Evolutionary conservation across 1,140 invertebrate species (phyloP), one percentile per base, ranked within the genome.

Genomic region (Ceratina australensis): DNA sequence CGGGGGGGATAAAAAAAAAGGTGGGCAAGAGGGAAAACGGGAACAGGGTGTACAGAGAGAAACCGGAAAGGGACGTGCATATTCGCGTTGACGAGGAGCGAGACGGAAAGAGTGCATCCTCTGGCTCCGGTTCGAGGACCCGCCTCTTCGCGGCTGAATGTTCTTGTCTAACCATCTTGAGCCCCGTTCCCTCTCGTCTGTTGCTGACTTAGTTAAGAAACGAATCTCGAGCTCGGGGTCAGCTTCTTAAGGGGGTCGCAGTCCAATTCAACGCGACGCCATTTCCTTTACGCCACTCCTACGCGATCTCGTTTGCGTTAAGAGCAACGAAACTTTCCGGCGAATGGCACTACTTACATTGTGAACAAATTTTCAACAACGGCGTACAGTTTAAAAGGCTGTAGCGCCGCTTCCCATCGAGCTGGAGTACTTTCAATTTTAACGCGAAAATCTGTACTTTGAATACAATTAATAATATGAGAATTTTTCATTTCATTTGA

Each of bases 31-130:
- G 16, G 56, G 56, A 59, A 61, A 64, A 56, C 42, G 54, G 47
- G 52, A 54, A 18, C 24, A n/a, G 52, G 61, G 56, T 68, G 73
- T 63, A 69, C 61, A n/a, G 24, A 61, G 33, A 63, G 47, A 26
- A n/a, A 10, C 56, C 10, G 42, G 56, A 18, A 50, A 42, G 63
- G 71, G 60, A 78, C 65, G 65, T 78, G 52, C 78, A 82, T 33
- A 75, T 80, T 61, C 56, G 63, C 47, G 63, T 22, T 57, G 50
- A 50, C 64, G 78, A 59, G 28, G 78, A 59, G 28, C 49, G 47
- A 54, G 52, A 79, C 56, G 75, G 52, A 47, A 26, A 42, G 33
- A 42, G 33, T 42, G 33, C 33, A 42, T 42, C 33, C 33, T 42
- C 33, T 42, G 5, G n/a, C n/a, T n/a, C n/a, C 42, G 24, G 47